phyloP scores from a whole-genome alignment of 2,888 invertebrate species.

The Nephrotoma guestfalica region DNA sequence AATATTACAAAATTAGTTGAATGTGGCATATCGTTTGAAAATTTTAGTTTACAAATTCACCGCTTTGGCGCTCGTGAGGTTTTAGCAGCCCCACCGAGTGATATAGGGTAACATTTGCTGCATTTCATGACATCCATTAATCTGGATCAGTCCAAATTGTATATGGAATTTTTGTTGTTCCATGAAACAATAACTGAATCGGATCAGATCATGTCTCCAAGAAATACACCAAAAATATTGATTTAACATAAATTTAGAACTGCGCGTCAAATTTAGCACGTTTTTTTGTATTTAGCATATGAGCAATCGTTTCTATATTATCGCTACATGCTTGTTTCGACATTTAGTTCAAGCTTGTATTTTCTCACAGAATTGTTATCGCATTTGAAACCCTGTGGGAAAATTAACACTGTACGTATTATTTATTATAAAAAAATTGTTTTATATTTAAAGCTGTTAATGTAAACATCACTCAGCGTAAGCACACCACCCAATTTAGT shows the following conservation, averaged over 20 bases:
- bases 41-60: too few species aligned
- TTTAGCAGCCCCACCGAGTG: too few species aligned
- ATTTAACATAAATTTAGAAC: neutral
- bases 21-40: too few species aligned
- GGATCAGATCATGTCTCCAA: too few species aligned
- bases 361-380: neutral
- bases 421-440: neutral
- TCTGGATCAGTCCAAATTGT: too few species aligned
- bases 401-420: neutral
- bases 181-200: too few species aligned
- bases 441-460: neutral
- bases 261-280: neutral
- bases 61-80: too few species aligned
- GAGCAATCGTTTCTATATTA: neutral
- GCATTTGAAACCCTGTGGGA: neutral
- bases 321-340: neutral
- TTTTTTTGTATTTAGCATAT: neutral
- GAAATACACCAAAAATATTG: neutral
- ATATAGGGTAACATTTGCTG: too few species aligned
- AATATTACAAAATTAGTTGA: too few species aligned
- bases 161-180: too few species aligned
- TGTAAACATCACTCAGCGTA: neutral
- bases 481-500: neutral
- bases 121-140: too few species aligned
- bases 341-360: neutral